Conservation (phyloP, 1,140 invertebrate genomes). For the Meloidogyne floridensis region DNA sequence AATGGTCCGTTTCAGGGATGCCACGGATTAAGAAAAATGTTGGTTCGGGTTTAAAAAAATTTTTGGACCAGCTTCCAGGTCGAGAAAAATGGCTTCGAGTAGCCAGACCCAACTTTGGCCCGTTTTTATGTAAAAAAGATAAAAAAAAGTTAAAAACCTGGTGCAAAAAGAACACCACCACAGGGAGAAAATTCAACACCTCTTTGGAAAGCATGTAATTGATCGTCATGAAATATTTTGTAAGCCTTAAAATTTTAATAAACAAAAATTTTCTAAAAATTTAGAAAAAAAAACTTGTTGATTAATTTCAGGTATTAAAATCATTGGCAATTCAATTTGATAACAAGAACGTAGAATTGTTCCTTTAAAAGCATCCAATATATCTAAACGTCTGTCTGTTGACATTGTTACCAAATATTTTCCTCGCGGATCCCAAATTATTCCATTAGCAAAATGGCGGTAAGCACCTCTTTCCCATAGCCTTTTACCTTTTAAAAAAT, state of each 20-base stretch:
- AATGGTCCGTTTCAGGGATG: no score
- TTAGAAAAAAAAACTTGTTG: conserved; percentile 12
- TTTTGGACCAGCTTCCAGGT: no score
- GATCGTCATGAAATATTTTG: conserved; percentile 54
- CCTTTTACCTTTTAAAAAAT: conserved; percentile 27
- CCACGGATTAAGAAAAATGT: no score
- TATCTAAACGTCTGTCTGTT: conserved; percentile 51
- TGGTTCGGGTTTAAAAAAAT: no score
- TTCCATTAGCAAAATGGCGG: conserved; percentile 44
- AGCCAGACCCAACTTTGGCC: neutral
- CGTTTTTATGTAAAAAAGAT: no score
- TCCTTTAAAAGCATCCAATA: conserved; percentile 51
- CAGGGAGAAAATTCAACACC: conserved; percentile 53
- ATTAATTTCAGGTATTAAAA: conserved; percentile 25
- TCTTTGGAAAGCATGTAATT: conserved; percentile 44
- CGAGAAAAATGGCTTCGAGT: no score
- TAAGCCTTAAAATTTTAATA: conserved; percentile 41
- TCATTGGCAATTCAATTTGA: conserved; percentile 42
- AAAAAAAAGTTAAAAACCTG: conserved; percentile 30
- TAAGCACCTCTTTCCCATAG: conserved; percentile 46
- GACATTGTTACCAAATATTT: conserved; percentile 53
- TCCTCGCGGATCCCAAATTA: conserved; percentile 52
- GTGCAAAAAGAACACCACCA: conserved; percentile 48
- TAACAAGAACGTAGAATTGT: conserved; percentile 36
- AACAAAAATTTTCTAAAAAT: neutral